These are phyloP conservation scores for Zosterops borbonicus DNA, from an alignment of 2,113 vertebrate species.

Conservation along the genomic window DNA sequence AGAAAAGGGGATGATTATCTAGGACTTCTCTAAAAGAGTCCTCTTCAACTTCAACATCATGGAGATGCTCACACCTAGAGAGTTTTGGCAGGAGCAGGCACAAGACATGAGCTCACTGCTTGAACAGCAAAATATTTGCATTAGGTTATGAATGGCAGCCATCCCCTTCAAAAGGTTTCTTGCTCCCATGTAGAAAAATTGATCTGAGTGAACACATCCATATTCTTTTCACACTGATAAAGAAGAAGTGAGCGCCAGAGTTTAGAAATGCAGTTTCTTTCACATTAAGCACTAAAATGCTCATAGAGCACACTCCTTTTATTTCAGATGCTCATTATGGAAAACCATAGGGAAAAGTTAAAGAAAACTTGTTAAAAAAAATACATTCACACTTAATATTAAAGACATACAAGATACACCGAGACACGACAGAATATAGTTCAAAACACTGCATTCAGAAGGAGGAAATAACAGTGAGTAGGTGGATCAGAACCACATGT, in stretches of 20 bases:
- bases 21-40: conserved; percentile 43
- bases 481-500: conserved; percentile 37
- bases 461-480: conserved; percentile 36
- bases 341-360: conserved; percentile 22
- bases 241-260: conserved; percentile 25
- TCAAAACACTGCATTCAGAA: conserved; percentile 41
- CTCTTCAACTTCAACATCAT: conserved; percentile 27
- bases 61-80: not conserved
- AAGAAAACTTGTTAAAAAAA: conserved; percentile 40
- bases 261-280: conserved; percentile 21
- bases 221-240: not conserved
- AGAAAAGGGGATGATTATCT: conserved; percentile 7
- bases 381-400: conserved; percentile 46
- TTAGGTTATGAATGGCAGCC: not conserved
- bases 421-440: conserved; percentile 62
- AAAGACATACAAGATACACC: conserved; percentile 53
- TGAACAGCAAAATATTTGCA: not conserved
- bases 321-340: not conserved
- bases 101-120: conserved; percentile 31
- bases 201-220: conserved; percentile 32
- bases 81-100: conserved; percentile 32
- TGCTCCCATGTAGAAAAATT: conserved; percentile 19
- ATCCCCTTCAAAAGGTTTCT: conserved; percentile 14
- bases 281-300: conserved; percentile 23
- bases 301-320: not conserved